Evolutionary conservation across 2,797 vertebrate genomes (phyloP).

Genomic region (Artibeus jamaicensis): DNA sequence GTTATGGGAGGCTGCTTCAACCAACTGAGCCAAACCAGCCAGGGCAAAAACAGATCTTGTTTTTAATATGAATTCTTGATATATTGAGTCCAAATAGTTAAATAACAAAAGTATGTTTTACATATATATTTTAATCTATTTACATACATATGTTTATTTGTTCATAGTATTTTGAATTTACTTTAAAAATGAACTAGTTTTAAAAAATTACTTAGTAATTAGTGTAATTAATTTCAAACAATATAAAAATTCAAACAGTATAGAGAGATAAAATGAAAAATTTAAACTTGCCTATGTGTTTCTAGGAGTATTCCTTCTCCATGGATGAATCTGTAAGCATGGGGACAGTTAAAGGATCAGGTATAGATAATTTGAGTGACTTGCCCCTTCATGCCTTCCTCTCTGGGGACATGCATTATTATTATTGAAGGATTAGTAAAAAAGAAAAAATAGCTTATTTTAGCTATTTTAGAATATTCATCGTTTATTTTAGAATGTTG

Average conservation of each 20-base stretch:
- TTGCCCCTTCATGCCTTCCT: background rate
- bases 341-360: background rate
- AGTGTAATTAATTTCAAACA: too few species aligned
- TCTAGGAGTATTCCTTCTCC: background rate
- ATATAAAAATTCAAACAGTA: background rate
- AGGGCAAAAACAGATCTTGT: background rate
- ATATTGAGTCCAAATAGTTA: background rate
- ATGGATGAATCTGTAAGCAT: background rate
- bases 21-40: background rate
- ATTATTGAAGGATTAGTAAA: background rate
- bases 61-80: background rate
- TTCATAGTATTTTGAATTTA: slow-evolving; percentile 26
- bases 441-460: too few species aligned
- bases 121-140: background rate
- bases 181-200: background rate
- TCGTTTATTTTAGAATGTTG: slow-evolving; percentile 21
- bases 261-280: background rate
- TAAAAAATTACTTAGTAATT: background rate
- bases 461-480: too few species aligned
- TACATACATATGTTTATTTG: background rate
- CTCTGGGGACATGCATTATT: background rate
- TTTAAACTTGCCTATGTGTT: background rate
- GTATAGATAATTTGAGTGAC: background rate
- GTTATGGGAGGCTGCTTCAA: background rate
- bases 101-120: background rate